Conservation (phyloP, 2,888 invertebrate genomes). For the Automeris io region DNA sequence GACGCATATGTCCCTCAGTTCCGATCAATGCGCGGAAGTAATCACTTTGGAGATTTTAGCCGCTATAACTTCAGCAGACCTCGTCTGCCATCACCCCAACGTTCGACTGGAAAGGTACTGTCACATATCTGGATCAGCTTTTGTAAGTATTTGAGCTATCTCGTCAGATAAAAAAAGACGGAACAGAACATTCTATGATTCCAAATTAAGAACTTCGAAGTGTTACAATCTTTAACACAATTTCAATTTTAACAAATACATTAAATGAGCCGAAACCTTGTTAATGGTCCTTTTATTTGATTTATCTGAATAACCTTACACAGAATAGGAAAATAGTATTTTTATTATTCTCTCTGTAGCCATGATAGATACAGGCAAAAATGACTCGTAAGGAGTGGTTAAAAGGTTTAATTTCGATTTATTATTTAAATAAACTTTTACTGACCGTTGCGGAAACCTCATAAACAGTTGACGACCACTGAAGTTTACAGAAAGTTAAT, state of each 20-base stretch:
- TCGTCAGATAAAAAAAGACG: no score
- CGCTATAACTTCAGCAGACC: no score
- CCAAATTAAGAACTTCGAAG: no score
- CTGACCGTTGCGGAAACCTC: slow-evolving; percentile 4
- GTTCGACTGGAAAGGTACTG: no score
- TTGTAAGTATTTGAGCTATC: no score
- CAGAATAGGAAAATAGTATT: slow-evolving; percentile 11
- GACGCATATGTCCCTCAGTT: no score
- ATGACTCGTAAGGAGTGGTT: not conserved
- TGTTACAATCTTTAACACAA: no score
- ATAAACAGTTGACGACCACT: slow-evolving; percentile 9
- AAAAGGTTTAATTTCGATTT: slow-evolving; percentile 1
- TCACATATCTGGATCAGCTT: no score
- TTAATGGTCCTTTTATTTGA: slow-evolving; percentile 12
- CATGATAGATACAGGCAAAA: slow-evolving; percentile 3
- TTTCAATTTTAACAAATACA: not conserved
- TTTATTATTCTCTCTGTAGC: slow-evolving; percentile 7
- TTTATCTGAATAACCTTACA: slow-evolving; percentile 8
- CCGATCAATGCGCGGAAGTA: no score
- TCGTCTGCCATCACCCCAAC: no score
- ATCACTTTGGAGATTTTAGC: no score
- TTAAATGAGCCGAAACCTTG: slow-evolving; percentile 9
- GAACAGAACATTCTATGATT: no score
- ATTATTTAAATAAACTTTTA: not conserved
- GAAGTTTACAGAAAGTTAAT: slow-evolving; percentile 7